A percentile compares a stretch with the other conserved stretches of the same genome.
These are phyloP conservation scores for Lepidocyrtoides sp. DNA, from an alignment of 2,888 invertebrate genomes.

Conservation along the genomic window DNA sequence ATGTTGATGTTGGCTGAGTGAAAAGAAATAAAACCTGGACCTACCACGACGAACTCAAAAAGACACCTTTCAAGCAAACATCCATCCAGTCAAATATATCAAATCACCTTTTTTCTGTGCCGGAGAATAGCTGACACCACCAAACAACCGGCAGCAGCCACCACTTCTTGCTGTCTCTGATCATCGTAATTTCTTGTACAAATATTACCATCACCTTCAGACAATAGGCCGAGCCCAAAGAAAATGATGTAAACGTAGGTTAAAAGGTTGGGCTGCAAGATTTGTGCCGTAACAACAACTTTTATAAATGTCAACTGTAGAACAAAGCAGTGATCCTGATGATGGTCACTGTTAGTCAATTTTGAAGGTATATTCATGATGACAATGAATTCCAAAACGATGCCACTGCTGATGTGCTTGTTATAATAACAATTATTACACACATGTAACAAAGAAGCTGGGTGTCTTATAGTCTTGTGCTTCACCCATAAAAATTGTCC, in stretches of 20 bases:
- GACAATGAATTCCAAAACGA: neutral
- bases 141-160: conserved; percentile 15
- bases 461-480: neutral
- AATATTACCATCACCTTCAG: neutral
- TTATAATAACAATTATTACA: no score
- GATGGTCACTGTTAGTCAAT: neutral
- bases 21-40: conserved; percentile 61
- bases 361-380: neutral
- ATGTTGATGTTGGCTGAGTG: conserved; percentile 23
- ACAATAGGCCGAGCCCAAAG: conserved; percentile 65
- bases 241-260: conserved; percentile 57
- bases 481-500: neutral
- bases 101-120: conserved; percentile 38
- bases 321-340: neutral
- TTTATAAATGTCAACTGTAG: neutral
- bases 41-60: conserved; percentile 64
- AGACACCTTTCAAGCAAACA: conserved; percentile 45
- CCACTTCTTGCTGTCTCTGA: conserved; percentile 14
- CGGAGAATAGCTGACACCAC: neutral
- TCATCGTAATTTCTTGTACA: conserved; percentile 8
- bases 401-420: neutral
- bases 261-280: neutral
- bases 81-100: conserved; percentile 33
- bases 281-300: neutral
- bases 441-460: neutral